Evolutionary conservation across 2,888 invertebrate genomes (phyloP).

Genomic region (Noctuana brunneofusca): DNA sequence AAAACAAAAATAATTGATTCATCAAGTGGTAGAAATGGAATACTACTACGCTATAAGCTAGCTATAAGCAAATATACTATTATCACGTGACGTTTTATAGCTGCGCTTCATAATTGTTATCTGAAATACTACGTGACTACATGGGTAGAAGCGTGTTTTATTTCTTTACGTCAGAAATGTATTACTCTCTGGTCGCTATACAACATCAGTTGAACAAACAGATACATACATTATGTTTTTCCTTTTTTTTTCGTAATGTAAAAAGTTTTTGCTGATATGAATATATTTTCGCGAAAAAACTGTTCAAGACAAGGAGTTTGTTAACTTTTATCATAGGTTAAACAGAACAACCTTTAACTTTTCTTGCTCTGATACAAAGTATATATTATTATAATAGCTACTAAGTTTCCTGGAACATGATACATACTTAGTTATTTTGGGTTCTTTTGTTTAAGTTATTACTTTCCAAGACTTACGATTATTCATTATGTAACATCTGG

Average conservation of each 20-base stretch:
- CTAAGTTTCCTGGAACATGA: neutral
- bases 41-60: too few relatives aligned
- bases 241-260: slow-evolving; percentile 1
- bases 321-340: slow-evolving; percentile 16
- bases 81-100: too few relatives aligned
- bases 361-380: neutral
- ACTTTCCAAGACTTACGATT: neutral
- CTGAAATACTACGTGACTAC: too few relatives aligned
- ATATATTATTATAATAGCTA: neutral
- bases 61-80: too few relatives aligned
- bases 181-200: neutral
- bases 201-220: neutral
- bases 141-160: too few relatives aligned
- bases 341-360: slow-evolving; percentile 4
- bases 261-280: slow-evolving; percentile 21
- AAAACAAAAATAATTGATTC: too few relatives aligned
- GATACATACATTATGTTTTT: neutral
- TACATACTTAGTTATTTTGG: neutral
- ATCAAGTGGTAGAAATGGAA: too few relatives aligned
- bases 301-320: slow-evolving; percentile 21
- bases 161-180: neutral
- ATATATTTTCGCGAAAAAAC: slow-evolving; percentile 24
- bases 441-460: neutral
- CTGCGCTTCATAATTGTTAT: too few relatives aligned
- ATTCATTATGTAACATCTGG: neutral